phyloP scores from a whole-genome alignment of 35 echinoderm and acorn worm genomes.

The Heliocidaris erythrogramma region DNA sequence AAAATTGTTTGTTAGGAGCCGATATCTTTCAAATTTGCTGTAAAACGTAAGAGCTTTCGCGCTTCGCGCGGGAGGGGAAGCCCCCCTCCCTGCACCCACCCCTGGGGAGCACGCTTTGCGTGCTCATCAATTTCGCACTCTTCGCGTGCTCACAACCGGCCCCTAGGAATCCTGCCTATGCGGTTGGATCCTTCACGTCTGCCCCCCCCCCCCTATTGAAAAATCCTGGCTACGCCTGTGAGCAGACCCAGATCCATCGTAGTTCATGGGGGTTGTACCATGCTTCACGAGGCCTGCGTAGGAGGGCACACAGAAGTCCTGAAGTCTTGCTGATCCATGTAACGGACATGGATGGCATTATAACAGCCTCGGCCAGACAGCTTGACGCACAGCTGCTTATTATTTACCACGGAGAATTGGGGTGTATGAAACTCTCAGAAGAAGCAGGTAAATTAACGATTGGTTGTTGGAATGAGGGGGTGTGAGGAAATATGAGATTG shows the following conservation, averaged over 20 bases:
- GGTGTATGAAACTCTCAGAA: slow-evolving; percentile 69
- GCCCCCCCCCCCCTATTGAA: too few relatives aligned
- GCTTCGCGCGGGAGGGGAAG: too few relatives aligned
- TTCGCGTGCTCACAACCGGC: too few relatives aligned
- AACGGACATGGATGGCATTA: slow-evolving; percentile 69
- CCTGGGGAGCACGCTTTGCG: too few relatives aligned
- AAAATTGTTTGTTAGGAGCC: too few relatives aligned
- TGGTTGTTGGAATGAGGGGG: not conserved
- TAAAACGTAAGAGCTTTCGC: too few relatives aligned
- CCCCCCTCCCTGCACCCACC: too few relatives aligned
- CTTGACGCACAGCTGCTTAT: slow-evolving; percentile 85
- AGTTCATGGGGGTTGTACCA: slow-evolving; percentile 49
- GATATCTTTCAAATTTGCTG: too few relatives aligned
- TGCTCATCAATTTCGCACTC: too few relatives aligned
- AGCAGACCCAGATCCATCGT: slow-evolving; percentile 54
- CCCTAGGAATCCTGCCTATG: too few relatives aligned
- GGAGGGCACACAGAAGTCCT: slow-evolving; percentile 77
- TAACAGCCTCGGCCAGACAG: slow-evolving; percentile 70
- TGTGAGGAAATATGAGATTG: not conserved
- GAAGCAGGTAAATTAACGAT: slow-evolving; percentile 65
- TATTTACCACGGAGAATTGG: slow-evolving; percentile 88
- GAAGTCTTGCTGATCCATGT: slow-evolving; percentile 67
- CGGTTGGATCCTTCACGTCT: too few relatives aligned
- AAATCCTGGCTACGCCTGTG: too few relatives aligned
- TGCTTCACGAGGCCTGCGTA: slow-evolving; percentile 92